Base-by-base conservation (phyloP, 2,797 vertebrate species). In the Sciaenops ocellatus region DNA sequence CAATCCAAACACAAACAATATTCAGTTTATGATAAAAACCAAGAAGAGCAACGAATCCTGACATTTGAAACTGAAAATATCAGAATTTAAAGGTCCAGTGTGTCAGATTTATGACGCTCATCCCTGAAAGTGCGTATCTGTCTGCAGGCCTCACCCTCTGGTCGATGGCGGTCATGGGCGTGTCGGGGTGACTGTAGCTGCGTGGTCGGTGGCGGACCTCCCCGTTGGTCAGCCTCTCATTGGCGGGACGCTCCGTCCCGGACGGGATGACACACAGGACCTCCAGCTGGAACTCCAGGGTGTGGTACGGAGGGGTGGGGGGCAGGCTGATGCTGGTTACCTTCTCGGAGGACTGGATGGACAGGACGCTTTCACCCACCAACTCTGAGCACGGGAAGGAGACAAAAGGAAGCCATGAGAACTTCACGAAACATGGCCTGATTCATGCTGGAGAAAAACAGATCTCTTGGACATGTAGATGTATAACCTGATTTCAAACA, bases 291-390 rank as follows among this genome's bases (percentile, higher is more conserved):
- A 99, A 99, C 83, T 97, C 97, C 41, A 99, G 95, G 16, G 96
- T 91, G 42, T 99, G 98, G 85, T 99, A 99, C 0, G 98, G 96
- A 52, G 97, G 97, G 3, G 95, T 95, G 69, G 95, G 82, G 0
- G 98, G 98, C 77, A 99, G 94, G 64, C 93, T 92, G 88, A 99
- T 97, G 89, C 98, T 99, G 20, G 97, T 99, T 86, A 99, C 97
- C 92, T 97, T 98, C 85, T 98, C 97, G 1, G 98, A 99, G 0
- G 97, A 96, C 84, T 97, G 97, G 84, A 99, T 95, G 85, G 90
- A 95, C 70, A 99, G 87, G 4, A 83, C 68, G 7, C 92, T 94
- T 1, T 97, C 95, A 0, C 94, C 92, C 51, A 96, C 90, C 76
- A 95, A 89, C 88, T 98, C 98, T 99, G 84, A 0, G 86, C 73